phyloP scores from a whole-genome alignment of 1,140 invertebrate species.

The Latrodectus geometricus region DNA sequence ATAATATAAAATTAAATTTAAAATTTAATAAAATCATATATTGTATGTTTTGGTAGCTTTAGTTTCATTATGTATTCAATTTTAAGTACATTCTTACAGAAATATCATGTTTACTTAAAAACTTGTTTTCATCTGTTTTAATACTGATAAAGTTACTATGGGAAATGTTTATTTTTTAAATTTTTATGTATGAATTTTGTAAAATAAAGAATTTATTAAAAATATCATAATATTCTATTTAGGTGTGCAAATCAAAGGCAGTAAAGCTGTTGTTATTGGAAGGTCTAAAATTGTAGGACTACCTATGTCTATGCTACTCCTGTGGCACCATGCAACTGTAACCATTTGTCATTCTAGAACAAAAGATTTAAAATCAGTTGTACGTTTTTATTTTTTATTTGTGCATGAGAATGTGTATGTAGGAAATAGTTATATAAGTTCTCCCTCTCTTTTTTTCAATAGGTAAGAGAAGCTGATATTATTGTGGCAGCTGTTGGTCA shows the following conservation, averaged over 20 bases:
- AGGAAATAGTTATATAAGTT: neutral
- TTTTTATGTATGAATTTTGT: no score
- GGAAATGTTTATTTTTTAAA: no score
- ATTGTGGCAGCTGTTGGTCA: constrained; percentile 95
- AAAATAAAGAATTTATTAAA: no score
- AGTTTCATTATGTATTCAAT: no score
- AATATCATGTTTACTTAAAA: no score
- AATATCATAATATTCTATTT: neutral
- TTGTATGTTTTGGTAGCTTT: no score
- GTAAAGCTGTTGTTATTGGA: constrained; percentile 92
- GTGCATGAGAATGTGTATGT: neutral
- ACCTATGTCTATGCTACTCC: constrained; percentile 91
- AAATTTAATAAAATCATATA: no score
- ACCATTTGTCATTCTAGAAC: constrained; percentile 97
- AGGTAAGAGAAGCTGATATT: constrained; percentile 86
- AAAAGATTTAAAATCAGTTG: constrained; percentile 82
- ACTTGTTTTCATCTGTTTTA: no score
- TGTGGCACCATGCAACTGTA: constrained; percentile 97
- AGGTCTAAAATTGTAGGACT: constrained; percentile 94
- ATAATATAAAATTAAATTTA: no score
- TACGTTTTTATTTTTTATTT: constrained; percentile 69
- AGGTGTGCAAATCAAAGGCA: constrained; percentile 84
- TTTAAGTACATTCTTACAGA: no score
- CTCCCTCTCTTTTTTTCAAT: neutral
- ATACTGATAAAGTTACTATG: no score